Evolutionary conservation across 2,797 vertebrate genomes (phyloP).

Genomic region (Crenuchus spilurus): DNA sequence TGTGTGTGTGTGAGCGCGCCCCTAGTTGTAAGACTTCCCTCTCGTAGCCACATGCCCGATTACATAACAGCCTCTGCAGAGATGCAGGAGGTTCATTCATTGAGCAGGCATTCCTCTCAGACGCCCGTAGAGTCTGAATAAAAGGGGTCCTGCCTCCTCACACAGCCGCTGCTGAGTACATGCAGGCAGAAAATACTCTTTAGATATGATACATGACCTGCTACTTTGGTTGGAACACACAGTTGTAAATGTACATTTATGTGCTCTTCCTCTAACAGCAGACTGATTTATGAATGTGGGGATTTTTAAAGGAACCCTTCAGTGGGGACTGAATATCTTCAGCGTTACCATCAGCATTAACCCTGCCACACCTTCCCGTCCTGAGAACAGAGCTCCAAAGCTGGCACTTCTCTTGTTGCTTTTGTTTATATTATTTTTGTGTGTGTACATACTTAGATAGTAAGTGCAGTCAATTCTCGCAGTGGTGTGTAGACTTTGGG

Average conservation of each 20-base stretch:
- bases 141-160: slow-evolving; percentile 33
- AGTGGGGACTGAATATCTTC: no score
- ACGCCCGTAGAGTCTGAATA: slow-evolving; percentile 26
- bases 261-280: background rate
- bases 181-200: slow-evolving; percentile 51
- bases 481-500: no score
- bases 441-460: no score
- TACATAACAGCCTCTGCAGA: slow-evolving; percentile 23
- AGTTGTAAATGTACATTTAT: background rate
- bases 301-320: background rate
- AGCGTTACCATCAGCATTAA: no score
- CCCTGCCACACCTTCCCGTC: no score
- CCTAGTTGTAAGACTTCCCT: slow-evolving; percentile 12
- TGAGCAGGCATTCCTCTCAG: slow-evolving; percentile 13
- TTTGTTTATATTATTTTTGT: no score
- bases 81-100: slow-evolving; percentile 14
- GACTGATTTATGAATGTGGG: no score
- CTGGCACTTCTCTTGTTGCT: no score
- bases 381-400: no score
- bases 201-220: background rate
- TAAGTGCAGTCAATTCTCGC: no score
- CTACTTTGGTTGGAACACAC: background rate
- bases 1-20: background rate
- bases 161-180: slow-evolving; percentile 51
- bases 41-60: slow-evolving; percentile 22